Evolutionary conservation across 1,140 invertebrate species (phyloP).

Genomic region (Calephelis nemesis): DNA sequence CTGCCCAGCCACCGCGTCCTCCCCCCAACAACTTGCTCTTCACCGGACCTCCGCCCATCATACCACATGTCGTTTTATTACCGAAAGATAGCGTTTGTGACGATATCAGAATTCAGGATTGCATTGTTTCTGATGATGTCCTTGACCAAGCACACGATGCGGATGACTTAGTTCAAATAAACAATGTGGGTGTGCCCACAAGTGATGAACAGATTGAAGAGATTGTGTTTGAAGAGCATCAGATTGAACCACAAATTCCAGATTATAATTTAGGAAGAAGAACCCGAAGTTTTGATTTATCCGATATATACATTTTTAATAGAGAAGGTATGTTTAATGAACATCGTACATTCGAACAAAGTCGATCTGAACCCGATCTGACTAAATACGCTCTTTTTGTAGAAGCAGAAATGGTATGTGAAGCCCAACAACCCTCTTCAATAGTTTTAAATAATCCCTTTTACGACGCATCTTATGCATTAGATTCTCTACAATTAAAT

Average conservation of each 20-base stretch:
- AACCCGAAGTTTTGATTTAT: constrained; percentile 69
- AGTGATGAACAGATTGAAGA: constrained; percentile 45
- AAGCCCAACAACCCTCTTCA: constrained; percentile 48
- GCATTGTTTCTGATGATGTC: constrained; percentile 36
- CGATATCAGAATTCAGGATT: constrained; percentile 29
- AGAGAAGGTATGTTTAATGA: constrained; percentile 42
- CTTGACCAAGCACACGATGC: constrained; percentile 51
- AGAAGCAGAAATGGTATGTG: constrained; percentile 60
- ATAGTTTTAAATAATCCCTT: constrained; percentile 77
- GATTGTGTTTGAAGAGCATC: constrained; percentile 34
- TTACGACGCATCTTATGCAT: constrained; percentile 68
- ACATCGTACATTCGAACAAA: constrained; percentile 36
- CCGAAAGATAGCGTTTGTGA: constrained; percentile 43
- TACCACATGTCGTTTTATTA: constrained; percentile 60
- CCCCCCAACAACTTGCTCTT: constrained; percentile 66
- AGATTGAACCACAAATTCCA: constrained; percentile 39
- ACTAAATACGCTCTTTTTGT: constrained; percentile 65
- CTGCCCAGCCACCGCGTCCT: constrained; percentile 72
- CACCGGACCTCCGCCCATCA: constrained; percentile 55
- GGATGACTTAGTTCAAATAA: constrained; percentile 64
- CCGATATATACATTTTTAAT: constrained; percentile 50
- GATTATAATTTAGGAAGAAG: constrained; percentile 48
- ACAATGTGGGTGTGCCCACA: constrained; percentile 69
- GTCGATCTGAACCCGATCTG: constrained; percentile 70
- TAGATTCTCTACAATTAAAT: constrained; percentile 50